Conservation (phyloP, 2,888 invertebrate species). For the Dichetophora obliterata region DNA sequence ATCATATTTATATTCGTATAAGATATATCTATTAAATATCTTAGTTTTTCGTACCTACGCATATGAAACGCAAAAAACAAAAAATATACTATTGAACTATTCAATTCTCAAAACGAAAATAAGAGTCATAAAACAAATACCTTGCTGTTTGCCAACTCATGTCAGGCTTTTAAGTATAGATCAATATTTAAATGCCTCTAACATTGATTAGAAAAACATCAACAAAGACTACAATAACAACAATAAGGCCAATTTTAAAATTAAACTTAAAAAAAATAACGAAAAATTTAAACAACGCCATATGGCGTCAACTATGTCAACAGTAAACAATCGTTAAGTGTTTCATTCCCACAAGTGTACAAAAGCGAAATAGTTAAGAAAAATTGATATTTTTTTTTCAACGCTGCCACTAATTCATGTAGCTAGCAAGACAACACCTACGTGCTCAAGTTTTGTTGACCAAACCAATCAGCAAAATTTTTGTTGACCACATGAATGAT, state of each 20-base stretch:
- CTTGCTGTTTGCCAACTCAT: neutral
- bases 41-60: no score
- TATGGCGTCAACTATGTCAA: neutral
- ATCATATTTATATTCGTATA: no score
- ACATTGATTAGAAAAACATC: neutral
- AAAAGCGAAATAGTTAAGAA: neutral
- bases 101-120: no score
- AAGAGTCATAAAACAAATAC: neutral
- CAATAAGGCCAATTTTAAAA: neutral
- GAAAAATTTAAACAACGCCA: no score
- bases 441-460: no score
- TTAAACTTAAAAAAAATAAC: no score
- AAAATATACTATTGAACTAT: no score
- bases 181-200: neutral
- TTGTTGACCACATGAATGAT: neutral
- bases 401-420: neutral
- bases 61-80: no score
- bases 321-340: neutral
- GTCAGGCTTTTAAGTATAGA: neutral
- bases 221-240: neutral
- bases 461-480: no score
- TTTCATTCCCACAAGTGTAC: neutral
- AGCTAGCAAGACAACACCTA: no score
- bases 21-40: no score
- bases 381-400: neutral